These are phyloP conservation scores for Nyctibius grandis DNA, from an alignment of 2,797 vertebrate species.

Conservation along the genomic window DNA sequence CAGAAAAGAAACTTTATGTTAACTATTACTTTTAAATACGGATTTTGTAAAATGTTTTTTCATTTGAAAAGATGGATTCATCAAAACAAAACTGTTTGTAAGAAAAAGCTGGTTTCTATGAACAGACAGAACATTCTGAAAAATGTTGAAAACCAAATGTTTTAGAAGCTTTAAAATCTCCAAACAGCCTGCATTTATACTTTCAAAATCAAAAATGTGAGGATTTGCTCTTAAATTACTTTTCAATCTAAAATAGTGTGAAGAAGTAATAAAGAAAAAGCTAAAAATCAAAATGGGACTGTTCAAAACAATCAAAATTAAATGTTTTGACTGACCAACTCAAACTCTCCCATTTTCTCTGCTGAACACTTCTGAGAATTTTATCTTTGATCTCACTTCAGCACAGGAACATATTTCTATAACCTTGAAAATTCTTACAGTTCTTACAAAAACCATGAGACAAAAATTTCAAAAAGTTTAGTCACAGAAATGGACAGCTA, in stretches of 20 bases:
- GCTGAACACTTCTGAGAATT: not conserved
- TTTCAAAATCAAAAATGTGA: not conserved
- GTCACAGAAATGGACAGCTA: not conserved
- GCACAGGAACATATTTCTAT: not conserved
- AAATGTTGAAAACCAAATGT: not conserved
- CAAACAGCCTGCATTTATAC: not conserved
- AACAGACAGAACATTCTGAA: not conserved
- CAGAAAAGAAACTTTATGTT: not conserved
- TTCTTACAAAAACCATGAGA: not conserved
- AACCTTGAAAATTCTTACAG: not conserved
- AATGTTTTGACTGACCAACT: not conserved
- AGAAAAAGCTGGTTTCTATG: not conserved
- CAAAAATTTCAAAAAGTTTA: not conserved
- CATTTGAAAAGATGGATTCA: not conserved
- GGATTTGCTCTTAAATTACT: not conserved
- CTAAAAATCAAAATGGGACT: not conserved
- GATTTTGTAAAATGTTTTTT: not conserved
- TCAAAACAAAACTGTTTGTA: not conserved
- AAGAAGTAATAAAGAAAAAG: not conserved
- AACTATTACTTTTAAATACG: not conserved
- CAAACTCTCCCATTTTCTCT: not conserved
- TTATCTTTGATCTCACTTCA: not conserved
- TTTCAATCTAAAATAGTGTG: not conserved
- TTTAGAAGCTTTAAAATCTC: not conserved
- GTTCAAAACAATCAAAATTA: not conserved